phyloP scores from a whole-genome alignment of 1,140 invertebrate species.

The Steinernema feltiae region DNA sequence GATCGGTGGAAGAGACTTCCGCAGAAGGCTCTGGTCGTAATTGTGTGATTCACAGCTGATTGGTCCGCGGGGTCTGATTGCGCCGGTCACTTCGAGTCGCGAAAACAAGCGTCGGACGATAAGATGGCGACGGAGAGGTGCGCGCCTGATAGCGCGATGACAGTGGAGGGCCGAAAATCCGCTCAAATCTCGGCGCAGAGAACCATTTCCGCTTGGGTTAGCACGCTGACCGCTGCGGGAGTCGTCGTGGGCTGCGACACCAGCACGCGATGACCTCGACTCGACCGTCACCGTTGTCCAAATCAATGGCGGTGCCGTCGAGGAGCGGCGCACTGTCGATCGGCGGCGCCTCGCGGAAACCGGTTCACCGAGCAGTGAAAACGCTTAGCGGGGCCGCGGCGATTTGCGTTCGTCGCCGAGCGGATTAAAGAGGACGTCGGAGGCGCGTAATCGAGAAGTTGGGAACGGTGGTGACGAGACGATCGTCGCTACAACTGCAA shows the following conservation, averaged over 20 bases:
- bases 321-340: no score
- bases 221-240: slow-evolving; percentile 3
- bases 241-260: not conserved
- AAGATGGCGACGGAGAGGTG: not conserved
- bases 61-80: not conserved
- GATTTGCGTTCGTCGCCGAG: not conserved
- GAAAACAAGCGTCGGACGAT: not conserved
- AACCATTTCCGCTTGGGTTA: not conserved
- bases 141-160: not conserved
- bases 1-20: no score
- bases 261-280: not conserved
- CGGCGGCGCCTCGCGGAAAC: slow-evolving; percentile 6
- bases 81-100: not conserved
- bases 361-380: not conserved
- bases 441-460: no score
- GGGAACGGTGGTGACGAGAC: no score
- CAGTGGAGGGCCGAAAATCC: not conserved
- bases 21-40: not conserved
- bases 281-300: not conserved
- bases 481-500: no score
- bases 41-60: not conserved
- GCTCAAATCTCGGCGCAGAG: not conserved
- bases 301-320: not conserved
- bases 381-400: not conserved
- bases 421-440: no score